Evolutionary conservation across 2,888 invertebrate species (phyloP).

Genomic region (Oligia fasciuncula): DNA sequence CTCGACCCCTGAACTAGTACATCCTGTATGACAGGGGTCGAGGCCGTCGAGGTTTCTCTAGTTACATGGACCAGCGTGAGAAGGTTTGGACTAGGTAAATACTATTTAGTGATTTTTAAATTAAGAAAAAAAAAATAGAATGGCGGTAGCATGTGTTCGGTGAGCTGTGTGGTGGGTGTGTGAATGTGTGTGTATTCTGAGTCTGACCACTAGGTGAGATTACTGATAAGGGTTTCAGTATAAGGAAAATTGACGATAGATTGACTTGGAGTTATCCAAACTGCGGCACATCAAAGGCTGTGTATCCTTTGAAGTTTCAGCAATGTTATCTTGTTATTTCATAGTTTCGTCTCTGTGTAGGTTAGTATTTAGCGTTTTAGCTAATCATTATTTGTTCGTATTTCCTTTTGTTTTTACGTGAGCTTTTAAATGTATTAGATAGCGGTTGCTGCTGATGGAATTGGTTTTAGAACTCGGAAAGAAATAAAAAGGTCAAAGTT

Average conservation of each 20-base stretch:
- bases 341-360: not conserved
- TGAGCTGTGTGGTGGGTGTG: not conserved
- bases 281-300: constrained; percentile 25
- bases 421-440: not conserved
- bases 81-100: too few relatives aligned
- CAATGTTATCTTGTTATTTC: constrained; percentile 22
- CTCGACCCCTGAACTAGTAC: too few relatives aligned
- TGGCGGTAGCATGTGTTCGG: not conserved
- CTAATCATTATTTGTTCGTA: constrained; percentile 15
- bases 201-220: not conserved
- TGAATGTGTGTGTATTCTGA: not conserved
- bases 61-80: too few relatives aligned
- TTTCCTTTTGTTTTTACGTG: not conserved
- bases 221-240: not conserved
- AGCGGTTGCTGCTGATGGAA: not conserved
- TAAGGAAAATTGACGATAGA: constrained; percentile 36
- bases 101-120: too few relatives aligned
- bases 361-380: constrained; percentile 21
- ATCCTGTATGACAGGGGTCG: too few relatives aligned
- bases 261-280: constrained; percentile 29
- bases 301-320: constrained; percentile 37
- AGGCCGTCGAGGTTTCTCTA: too few relatives aligned
- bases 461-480: not conserved
- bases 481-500: not conserved
- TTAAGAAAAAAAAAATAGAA: too few relatives aligned